Conservation (phyloP, 2,888 invertebrate genomes). For the Masnerella sp. region DNA sequence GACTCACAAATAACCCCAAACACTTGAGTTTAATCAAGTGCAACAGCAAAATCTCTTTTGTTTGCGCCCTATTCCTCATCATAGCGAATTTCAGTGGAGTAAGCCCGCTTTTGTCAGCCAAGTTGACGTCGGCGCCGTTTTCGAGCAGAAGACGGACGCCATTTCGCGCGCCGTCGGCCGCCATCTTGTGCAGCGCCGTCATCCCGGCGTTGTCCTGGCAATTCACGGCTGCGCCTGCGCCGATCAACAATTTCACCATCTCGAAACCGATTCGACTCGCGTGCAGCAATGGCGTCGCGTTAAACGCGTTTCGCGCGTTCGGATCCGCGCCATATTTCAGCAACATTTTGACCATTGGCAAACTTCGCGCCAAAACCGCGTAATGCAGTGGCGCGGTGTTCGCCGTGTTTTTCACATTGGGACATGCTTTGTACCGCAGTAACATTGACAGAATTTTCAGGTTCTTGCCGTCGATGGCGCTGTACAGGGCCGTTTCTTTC, state of each 20-base stretch:
- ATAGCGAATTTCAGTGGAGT: neutral
- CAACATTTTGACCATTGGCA: neutral
- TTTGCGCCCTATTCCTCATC: neutral
- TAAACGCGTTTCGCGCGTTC: neutral
- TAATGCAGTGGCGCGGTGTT: neutral
- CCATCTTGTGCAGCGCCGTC: neutral
- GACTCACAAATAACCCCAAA: too few species aligned
- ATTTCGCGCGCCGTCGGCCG: neutral
- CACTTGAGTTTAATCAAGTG: too few species aligned
- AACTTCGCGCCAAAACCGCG: neutral
- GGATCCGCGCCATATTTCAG: neutral
- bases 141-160: neutral
- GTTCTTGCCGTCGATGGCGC: neutral
- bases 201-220: neutral
- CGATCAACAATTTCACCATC: neutral
- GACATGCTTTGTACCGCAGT: neutral
- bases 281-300: neutral
- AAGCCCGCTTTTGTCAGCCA: neutral
- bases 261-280: neutral
- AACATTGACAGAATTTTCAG: neutral
- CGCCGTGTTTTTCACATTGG: neutral
- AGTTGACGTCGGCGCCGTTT: neutral
- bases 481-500: too few species aligned
- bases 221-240: neutral
- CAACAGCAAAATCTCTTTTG: too few species aligned